Evolutionary conservation across 2,888 invertebrate genomes (phyloP), one percentile per base, ranked within the genome.

Genomic region (Spatulosminthurus flaviceps): DNA sequence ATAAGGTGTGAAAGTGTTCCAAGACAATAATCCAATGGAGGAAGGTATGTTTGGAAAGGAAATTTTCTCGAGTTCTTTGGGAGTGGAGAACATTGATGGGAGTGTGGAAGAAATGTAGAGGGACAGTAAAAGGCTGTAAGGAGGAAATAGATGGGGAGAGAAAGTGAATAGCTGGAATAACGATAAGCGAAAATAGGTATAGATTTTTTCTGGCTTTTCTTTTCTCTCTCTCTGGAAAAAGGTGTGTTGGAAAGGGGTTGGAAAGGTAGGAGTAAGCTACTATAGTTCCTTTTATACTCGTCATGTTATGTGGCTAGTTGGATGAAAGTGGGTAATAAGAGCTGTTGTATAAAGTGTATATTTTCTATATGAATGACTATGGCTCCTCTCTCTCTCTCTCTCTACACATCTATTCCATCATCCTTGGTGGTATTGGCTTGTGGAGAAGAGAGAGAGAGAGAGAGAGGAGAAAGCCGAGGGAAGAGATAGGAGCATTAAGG

Each of bases 401-500:
- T 34, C 5, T 34, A 34, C 9, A 7, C 9, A 9, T 34, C 5
- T 9, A 34, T 9, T 34, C 34, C 34, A 34, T 34, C 34, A 34
- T 34, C 34, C n/a, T n/a, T n/a, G n/a, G n/a, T n/a, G n/a, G n/a
- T n/a, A 34, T 34, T 9, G 5, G 4, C 34, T 34, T 9, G 7
- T 2, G n/a, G 51, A 2, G 1, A 16, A n/a, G 51, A 19, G 1
- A 19, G 51, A 19, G 51, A n/a, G 16, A 19, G 51, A 2, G 51
- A 41, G 13, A 71, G n/a, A 74, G 67, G 41, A 64, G 73, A 74
- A 73, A 73, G 66, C 61, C 22, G 43, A 66, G 43, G 66, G 43
- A 28, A 41, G 73, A 78, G 73, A 73, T 79, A 79, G 69, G 74
- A 74, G 74, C 74, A 74, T 79, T 79, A 74, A 74, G 79, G 74